These are phyloP conservation scores for Neolamprologus variostigma DNA, from an alignment of 2,113 vertebrate genomes.

Conservation along the genomic window DNA sequence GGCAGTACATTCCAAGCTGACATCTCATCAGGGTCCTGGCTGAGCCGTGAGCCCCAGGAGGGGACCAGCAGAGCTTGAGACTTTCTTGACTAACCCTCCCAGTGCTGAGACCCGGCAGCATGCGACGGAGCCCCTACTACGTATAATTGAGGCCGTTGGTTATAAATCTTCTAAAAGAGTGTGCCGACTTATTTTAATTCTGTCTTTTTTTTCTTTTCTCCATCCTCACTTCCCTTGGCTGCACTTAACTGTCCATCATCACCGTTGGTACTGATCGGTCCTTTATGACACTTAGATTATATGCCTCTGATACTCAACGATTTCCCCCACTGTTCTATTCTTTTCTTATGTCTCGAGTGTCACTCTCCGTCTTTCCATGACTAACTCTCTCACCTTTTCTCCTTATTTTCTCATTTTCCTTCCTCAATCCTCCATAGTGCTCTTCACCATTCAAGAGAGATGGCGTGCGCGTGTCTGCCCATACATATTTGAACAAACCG, in stretches of 20 bases:
- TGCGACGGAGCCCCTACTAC: conserved; percentile 12
- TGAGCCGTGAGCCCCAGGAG: conserved; percentile 24
- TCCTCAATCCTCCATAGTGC: not conserved
- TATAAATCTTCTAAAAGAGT: conserved; percentile 41
- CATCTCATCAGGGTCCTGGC: conserved; percentile 47
- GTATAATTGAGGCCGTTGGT: conserved; percentile 54
- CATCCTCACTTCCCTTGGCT: not conserved
- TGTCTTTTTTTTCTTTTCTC: not conserved
- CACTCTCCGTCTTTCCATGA: not conserved
- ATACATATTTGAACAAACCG: conserved; percentile 28
- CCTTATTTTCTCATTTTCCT: conserved; percentile 9
- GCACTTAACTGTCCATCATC: conserved; percentile 39
- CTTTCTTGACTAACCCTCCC: conserved; percentile 49
- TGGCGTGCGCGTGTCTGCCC: not conserved
- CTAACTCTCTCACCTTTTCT: conserved; percentile 20
- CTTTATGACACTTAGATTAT: conserved; percentile 51
- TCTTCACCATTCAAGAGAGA: not conserved
- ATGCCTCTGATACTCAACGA: not conserved
- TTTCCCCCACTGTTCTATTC: conserved; percentile 26
- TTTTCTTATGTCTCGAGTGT: conserved; percentile 3
- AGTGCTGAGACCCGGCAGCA: not conserved
- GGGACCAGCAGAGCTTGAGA: conserved; percentile 15
- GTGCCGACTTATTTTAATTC: conserved; percentile 25
- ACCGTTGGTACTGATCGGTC: conserved; percentile 28
- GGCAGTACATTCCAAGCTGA: conserved; percentile 17